These are phyloP conservation scores for Nesoenas mayeri DNA, from an alignment of 2,113 vertebrate genomes.

Conservation along the genomic window DNA sequence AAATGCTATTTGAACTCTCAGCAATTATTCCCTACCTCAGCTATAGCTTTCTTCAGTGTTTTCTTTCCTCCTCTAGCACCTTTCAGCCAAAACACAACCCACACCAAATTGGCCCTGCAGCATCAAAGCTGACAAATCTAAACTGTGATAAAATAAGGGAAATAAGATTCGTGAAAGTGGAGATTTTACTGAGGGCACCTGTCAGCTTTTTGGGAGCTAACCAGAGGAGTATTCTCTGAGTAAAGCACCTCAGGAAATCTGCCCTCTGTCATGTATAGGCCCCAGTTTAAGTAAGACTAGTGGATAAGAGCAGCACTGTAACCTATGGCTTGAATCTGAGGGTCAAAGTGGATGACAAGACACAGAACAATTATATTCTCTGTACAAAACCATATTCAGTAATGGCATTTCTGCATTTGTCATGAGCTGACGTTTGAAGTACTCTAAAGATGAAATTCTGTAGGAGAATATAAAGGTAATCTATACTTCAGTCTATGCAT, in stretches of 20 bases:
- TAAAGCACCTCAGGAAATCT: not conserved
- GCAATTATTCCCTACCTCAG: not conserved
- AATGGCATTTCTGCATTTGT: not conserved
- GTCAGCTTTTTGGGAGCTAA: not conserved
- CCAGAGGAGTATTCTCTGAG: not conserved
- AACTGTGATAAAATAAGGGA: not conserved
- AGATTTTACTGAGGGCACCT: not conserved
- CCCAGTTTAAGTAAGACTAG: not conserved
- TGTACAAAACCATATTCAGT: not conserved
- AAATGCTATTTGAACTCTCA: slow-evolving; percentile 17
- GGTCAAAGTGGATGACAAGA: not conserved
- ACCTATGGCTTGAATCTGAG: not conserved
- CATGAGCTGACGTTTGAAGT: not conserved
- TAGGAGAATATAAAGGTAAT: not conserved
- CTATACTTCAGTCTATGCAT: not conserved
- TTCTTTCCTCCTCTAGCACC: not conserved
- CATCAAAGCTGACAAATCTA: not conserved
- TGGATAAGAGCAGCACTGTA: not conserved
- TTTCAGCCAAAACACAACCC: slow-evolving; percentile 21
- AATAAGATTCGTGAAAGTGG: not conserved
- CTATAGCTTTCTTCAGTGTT: not conserved
- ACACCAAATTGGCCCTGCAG: not conserved
- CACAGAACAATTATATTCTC: not conserved
- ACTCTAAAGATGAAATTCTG: not conserved
- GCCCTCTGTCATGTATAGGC: not conserved